Evolutionary conservation across 2,888 invertebrate species (phyloP), one percentile per base, ranked within the genome.

Genomic region (Drosophila pseudotakahashii): DNA sequence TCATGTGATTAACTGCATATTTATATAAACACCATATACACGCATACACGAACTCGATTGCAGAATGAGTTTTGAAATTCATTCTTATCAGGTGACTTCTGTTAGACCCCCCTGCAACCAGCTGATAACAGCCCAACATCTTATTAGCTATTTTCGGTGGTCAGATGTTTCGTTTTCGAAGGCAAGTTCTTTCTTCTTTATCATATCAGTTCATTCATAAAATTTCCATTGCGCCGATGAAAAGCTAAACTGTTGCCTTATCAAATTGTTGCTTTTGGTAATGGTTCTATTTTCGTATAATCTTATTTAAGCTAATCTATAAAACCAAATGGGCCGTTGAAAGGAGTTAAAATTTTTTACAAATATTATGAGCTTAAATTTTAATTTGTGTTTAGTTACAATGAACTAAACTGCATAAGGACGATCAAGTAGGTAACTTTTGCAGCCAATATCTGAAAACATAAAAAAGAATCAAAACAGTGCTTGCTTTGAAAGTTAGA

Each of bases 391-490:
- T 3, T 9, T 9, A 11, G 9, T 69, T 82, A 76, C 13, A 76
- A 44, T 5, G 74, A 57, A 13, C 86, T 79, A 45, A 90, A 90
- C 66, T 90, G 90, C 75, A 90, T 74, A 0, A 90, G 58, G n/a
- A 90, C 81, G 23, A 90, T 81, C 16, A 90, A 44, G 63, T 89
- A 89, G 5, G 90, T 88, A 0, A 81, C 84, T 66, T 83, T 77
- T 10, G 84, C 86, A 7, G 86, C 76, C 7, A 80, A 78, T 13
- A 90, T 81, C 90, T 90, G 52, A 9, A 71, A 68, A 51, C 19
- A 36, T 3, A 13, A 26, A 1, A 1, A 3, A 7, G 1, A 59
- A 7, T 13, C 36, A 55, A 9, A 47, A 9, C n/a, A 41, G 7
- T 10, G n/a, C 10, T 52, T 9, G 34, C 11, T 26, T 10, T 0